Evolutionary conservation across 2,113 vertebrate genomes (phyloP).

Genomic region (Podocnemis expansa): DNA sequence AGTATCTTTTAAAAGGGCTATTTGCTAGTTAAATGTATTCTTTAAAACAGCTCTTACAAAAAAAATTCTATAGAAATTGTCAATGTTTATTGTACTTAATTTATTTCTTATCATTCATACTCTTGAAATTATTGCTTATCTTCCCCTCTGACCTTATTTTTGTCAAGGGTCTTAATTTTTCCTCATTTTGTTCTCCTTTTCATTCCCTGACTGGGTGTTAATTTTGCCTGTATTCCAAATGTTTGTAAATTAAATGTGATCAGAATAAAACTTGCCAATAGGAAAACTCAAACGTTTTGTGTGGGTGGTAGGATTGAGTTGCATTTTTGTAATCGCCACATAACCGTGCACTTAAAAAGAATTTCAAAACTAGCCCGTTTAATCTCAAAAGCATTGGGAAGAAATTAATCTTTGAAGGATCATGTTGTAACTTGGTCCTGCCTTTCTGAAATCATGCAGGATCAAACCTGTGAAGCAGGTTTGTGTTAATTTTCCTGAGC

Average conservation of each 20-base stretch:
- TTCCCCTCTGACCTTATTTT: not conserved
- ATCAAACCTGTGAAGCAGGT: not conserved
- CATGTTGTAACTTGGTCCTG: not conserved
- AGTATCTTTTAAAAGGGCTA: not conserved
- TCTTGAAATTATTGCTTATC: not conserved
- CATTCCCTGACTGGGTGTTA: not conserved
- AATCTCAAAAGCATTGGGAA: not conserved
- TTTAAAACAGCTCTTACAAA: not conserved
- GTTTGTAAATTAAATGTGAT: not conserved
- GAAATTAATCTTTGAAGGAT: not conserved
- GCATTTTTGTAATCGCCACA: not conserved
- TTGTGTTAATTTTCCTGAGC: not conserved
- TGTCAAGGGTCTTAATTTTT: not conserved
- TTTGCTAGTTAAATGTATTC: not conserved
- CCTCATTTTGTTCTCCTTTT: not conserved
- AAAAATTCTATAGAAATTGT: not conserved
- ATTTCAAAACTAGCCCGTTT: not conserved
- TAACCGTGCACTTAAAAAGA: not conserved
- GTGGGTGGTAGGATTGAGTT: accelerated
- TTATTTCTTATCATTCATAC: accelerated
- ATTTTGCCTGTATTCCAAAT: not conserved
- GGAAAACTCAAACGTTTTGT: not conserved
- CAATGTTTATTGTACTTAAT: too few species aligned
- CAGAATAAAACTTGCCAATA: not conserved
- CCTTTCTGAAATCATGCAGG: not conserved